Percentiles rank a stretch among this genome's conserved stretches.
Evolutionary conservation across 2,113 vertebrate species (phyloP).

Genomic region (Petrocephalus microphthalmus): DNA sequence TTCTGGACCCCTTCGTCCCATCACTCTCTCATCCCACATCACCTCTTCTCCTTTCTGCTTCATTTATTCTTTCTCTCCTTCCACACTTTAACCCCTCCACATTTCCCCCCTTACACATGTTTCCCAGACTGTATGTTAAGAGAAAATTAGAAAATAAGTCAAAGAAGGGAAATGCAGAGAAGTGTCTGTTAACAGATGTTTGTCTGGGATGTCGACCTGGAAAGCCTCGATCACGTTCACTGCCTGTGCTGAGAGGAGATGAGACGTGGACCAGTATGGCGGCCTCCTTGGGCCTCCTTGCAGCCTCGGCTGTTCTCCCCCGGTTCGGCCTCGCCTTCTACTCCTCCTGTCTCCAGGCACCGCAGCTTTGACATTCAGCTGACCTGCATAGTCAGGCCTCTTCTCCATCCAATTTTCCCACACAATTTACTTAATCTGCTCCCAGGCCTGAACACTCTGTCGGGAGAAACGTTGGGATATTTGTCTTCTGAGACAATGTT

Average conservation of each 20-base stretch:
- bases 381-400: not conserved
- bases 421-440: constrained; percentile 18
- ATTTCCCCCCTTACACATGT: not conserved
- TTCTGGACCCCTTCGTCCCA: not conserved
- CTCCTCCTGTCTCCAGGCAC: not conserved
- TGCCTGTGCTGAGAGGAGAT: not conserved
- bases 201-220: not conserved
- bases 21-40: not conserved
- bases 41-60: not conserved
- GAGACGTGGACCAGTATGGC: not conserved
- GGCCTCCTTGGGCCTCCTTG: not conserved
- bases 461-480: not conserved
- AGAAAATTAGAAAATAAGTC: not conserved
- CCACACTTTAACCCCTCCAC: not conserved
- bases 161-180: not conserved
- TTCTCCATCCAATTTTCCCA: constrained; percentile 13
- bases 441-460: not conserved
- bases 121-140: not conserved
- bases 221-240: not conserved
- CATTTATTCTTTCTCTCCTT: not conserved
- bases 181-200: not conserved
- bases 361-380: constrained; percentile 2
- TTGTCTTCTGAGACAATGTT: constrained; percentile 10
- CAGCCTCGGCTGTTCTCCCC: not conserved
- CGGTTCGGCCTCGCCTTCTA: not conserved